phyloP scores from a whole-genome alignment of 2,888 invertebrate species.

The Magallana nippona region DNA sequence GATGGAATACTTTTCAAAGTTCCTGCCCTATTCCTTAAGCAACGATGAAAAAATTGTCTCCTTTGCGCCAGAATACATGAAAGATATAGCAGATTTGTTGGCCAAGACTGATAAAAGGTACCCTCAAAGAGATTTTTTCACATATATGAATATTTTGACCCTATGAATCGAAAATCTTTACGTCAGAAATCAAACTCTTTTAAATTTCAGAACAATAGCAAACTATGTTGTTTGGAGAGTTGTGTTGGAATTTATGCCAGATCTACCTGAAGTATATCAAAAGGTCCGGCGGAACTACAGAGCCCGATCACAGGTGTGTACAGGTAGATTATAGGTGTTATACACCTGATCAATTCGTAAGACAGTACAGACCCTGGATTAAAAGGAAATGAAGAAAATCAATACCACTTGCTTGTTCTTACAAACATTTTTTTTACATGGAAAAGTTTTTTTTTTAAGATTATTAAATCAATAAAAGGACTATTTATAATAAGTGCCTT shows the following conservation, averaged over 20 bases:
- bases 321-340: neutral
- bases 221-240: conserved; percentile 90
- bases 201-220: conserved; percentile 83
- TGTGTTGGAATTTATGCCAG: conserved; percentile 80
- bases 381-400: too few relatives aligned
- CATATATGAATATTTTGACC: too few relatives aligned
- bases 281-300: conserved; percentile 70
- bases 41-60: conserved; percentile 90
- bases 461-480: too few relatives aligned
- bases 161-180: too few relatives aligned
- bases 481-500: too few relatives aligned
- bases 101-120: conserved; percentile 85
- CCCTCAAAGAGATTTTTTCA: too few relatives aligned
- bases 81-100: conserved; percentile 88
- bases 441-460: too few relatives aligned
- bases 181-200: neutral
- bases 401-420: too few relatives aligned
- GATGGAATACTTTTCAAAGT: conserved; percentile 90
- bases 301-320: conserved; percentile 69
- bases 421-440: too few relatives aligned
- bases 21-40: conserved; percentile 80
- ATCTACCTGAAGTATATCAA: conserved; percentile 70
- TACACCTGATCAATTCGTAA: neutral
- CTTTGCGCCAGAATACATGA: conserved; percentile 92
- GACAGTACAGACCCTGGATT: too few relatives aligned